Evolutionary conservation across 2,888 invertebrate genomes (phyloP), one percentile per base, ranked within the genome.

Genomic region (Latheticus oryzae): DNA sequence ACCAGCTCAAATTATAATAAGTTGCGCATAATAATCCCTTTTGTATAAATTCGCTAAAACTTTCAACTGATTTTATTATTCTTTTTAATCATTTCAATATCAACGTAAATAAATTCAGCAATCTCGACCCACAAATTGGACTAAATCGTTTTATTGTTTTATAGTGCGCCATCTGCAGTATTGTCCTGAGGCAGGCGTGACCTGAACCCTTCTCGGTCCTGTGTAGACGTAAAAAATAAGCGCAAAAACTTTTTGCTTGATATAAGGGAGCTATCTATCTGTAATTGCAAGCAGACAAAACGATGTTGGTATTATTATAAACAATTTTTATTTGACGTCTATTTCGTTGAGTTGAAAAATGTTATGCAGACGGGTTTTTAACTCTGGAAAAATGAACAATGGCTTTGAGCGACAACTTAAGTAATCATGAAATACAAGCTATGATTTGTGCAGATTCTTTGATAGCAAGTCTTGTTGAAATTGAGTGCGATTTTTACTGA

Each of bases 111-210:
- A 65, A 65, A 63, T 65, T 61, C 61, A 58, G 58, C 58, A 59
- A 61, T 62, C 59, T 53, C 60, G 54, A 40, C 57, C 60, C n/a
- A 53, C 60, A 65, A 63, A 65, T 65, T 65, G 59, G 62, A 61
- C 50, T 50, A 58, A 65, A 65, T 65, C 63, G 61, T 65, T 65
- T 65, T 65, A 65, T 65, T 65, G 64, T 65, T 65, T 65, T 58
- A 63, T 58, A 58, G 57, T 51, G 51, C 51, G 52, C 55, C 55
- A 52, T 59, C 52, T 59, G 57, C 60, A 35, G 43, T 23, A 33
- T 42, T 53, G 43, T 53, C 53, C 53, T 53, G 53, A 43, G 53
- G 53, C 53, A 53, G 43, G 53, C 53, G 53, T 53, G 53, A 53
- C 53, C 53, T 42, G 42, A 19, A 23, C 51, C 51, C 50, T 50